Evolutionary conservation across 2,797 vertebrate species (phyloP), one percentile per base, ranked within the genome.

Genomic region (Chrysocyon brachyurus): DNA sequence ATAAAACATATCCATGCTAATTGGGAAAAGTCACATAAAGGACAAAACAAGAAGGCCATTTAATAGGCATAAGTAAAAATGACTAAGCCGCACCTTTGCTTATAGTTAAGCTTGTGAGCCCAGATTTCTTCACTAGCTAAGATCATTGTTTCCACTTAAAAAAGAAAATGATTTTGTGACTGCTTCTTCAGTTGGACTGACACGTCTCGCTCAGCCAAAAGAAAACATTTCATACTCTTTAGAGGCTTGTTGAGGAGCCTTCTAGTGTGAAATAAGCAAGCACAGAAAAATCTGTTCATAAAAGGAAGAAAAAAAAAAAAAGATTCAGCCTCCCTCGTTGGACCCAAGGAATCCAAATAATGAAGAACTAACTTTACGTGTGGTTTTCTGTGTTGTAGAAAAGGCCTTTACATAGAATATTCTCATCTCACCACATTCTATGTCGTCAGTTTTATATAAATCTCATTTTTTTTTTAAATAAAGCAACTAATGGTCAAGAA

Each of bases 1-100:
- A 86, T 90, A 70, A 92, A 96, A 93, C 82, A 73, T 84, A 84
- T 36, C 17, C 90, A 61, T 85, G 89, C 56, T 95, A 90, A 97
- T 75, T 85, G 4, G 95, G 77, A 96, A 97, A 56, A 97, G 96
- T 96, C n/a, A 46, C 36, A 31, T 86, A 63, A 95, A 97, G 78
- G 95, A 79, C 54, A 96, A 94, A 91, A 95, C 17, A 87, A 86
- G 63, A 93, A 91, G 22, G 6, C 4, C 64, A 97, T 91, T 90
- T 72, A 12, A 12, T 87, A 90, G 10, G 6, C 12, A 40, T 91
- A 85, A 83, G 89, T 89, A 86, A 72, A 96, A 95, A 64, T 46
- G 64, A 89, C 6, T 26, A 56, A 92, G 56, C 12, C 61, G 77
- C 31, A 89, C 31, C 57, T 93, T 92, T 40, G 12, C 56, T 68